Base-by-base conservation (phyloP, 2,113 vertebrate species). In the Chloebia gouldiae region DNA sequence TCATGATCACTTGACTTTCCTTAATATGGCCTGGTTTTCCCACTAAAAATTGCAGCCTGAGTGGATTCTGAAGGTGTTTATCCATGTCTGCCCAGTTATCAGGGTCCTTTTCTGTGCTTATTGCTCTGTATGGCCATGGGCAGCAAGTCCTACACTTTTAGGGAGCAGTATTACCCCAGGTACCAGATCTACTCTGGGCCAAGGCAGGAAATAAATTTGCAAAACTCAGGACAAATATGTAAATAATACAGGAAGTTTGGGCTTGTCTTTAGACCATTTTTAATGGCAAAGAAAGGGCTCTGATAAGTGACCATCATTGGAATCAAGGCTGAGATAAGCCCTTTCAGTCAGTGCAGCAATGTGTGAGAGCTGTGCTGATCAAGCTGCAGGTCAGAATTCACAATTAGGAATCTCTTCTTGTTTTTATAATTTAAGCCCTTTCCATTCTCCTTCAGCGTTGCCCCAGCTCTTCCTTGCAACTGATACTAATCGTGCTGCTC, bases 401-500 rank as follows among this genome's bases (percentile, higher is more conserved):
- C 40, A 84, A 79, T 86, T 85, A 92, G 30, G 68, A 78, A 51
- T 45, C 31, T 90, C 51, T 71, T 81, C 60, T 27, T 27, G 19
- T 40, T 92, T 75, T 81, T 91, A 30, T 75, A 17, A 53, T 85
- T 88, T 47, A 75, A 96, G 14, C 31, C 8, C 40, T 94, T 95
- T 82, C 37, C 13, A 23, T 93, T 95, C 45, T 70, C 61, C 61
- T 96, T 90, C 84, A 84, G 61, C 31, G 47, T 18, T 57, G 73
- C 70, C 78, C 24, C 53, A 84, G 84, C 66, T 93, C 89, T 82
- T 84, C 64, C 72, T 91, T 53, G 8, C 53, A 60, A 47, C 64
- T 76, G 92, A 92, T 95, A 77, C 49, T 88, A 95, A 95, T 96
- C 93, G 95, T 40, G 60, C 64, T 81, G 78, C 54, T 95, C 91